Evolutionary conservation across 2,113 vertebrate genomes (phyloP).

Genomic region (Micronycteris hirsuta): DNA sequence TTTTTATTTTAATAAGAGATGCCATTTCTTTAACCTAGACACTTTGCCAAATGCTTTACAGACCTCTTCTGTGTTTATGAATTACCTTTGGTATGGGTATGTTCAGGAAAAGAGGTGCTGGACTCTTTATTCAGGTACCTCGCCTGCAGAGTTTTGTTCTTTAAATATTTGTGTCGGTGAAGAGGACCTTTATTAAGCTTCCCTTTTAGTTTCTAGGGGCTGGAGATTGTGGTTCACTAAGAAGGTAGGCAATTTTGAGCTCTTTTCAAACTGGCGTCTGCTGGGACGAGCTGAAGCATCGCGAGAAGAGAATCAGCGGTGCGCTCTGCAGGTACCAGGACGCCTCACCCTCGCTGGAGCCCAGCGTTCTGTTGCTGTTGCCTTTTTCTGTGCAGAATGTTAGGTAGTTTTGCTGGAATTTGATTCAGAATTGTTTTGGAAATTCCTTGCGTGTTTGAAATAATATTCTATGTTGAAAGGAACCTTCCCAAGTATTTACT

Average conservation of each 20-base stretch:
- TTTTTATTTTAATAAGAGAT: background rate
- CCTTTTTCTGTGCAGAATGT: background rate
- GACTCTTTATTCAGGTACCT: background rate
- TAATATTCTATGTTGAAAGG: background rate
- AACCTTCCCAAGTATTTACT: background rate
- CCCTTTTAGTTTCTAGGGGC: background rate
- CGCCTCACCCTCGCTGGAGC: background rate
- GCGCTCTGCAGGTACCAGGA: background rate
- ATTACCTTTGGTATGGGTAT: background rate
- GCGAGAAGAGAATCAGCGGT: background rate
- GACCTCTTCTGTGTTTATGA: background rate
- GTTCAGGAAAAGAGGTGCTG: background rate
- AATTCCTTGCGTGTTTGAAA: background rate
- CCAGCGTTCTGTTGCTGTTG: background rate
- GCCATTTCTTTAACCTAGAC: background rate
- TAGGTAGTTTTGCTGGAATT: background rate
- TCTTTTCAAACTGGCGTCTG: background rate
- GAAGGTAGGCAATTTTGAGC: background rate
- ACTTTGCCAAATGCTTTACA: background rate
- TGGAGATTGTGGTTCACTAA: background rate
- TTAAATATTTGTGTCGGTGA: background rate
- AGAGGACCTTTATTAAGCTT: background rate
- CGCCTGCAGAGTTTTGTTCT: background rate
- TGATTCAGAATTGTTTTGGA: background rate
- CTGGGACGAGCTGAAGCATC: background rate